Evolutionary conservation across 2,113 vertebrate species (phyloP), one percentile per base, ranked within the genome.

Genomic region (Tonatia bakeri): DNA sequence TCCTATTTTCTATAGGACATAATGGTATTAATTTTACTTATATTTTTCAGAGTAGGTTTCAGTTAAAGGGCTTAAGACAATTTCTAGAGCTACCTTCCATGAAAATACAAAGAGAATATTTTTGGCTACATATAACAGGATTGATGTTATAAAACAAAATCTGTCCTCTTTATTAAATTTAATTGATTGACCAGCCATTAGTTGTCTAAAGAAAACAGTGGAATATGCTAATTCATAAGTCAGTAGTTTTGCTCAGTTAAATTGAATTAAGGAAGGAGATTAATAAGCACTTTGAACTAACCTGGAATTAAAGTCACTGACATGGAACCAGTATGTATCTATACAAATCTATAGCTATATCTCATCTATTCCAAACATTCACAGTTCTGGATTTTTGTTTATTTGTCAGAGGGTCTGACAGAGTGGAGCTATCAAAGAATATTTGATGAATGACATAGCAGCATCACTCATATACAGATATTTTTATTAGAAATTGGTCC

Each of bases 41-140:
- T 77, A 9, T 75, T 9, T 88, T 87, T 0, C 28, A 84, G 13
- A 90, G 24, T 45, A 93, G 13, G 5, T 93, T 96, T 94, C 20
- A 70, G 1, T 7, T 50, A 79, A 61, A 95, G 38, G 19, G 5
- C 0, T 1, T 12, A 0, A 0, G 0, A 76, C 16, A 84, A 19
- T 85, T 86, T 76, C 10, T 81, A 19, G 1, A 90, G 33, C 2
- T 54, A 28, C 24, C 1, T 50, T 85, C 19, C 16, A 87, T 52
- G 15, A 93, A 96, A n/a, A 85, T 82, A 97, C 84, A 89, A 94
- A 86, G 15, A 84, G 2, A 6, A 38, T 70, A 8, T 67, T 82
- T 96, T 87, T 38, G 80, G 4, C 2, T 47, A 75, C 26, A 61
- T 13, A 28, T 26, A 16, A 50, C 2, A 36, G 1, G 36, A 61